Conservation (phyloP, 2,888 invertebrate genomes). For the Lapara coniferarum region DNA sequence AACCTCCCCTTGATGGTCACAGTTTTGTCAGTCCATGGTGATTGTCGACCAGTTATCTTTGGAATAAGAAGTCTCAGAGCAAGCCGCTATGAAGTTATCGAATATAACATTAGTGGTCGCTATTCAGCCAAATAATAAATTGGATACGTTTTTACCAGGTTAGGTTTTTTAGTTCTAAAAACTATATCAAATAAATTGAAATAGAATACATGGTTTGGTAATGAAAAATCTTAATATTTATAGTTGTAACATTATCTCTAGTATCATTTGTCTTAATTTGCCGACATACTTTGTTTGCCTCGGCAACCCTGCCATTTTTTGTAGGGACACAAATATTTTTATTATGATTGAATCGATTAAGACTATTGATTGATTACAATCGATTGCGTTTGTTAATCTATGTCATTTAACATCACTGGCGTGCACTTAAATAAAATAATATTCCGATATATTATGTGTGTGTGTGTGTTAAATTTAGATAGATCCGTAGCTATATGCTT, state of each 20-base stretch:
- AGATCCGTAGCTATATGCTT: not conserved
- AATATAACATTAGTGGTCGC: no score
- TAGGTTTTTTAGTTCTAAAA: no score
- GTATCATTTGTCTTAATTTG: not conserved
- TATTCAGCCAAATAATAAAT: no score
- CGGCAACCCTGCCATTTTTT: conserved; percentile 2
- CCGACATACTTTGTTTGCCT: not conserved
- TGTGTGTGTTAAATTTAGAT: not conserved
- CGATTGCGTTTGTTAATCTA: conserved; percentile 6
- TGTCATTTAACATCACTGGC: conserved; percentile 21
- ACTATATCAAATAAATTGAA: no score
- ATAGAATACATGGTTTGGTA: no score
- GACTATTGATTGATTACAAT: conserved; percentile 21
- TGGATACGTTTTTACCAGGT: no score
- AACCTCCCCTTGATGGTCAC: no score
- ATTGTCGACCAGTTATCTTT: no score
- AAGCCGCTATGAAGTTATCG: no score
- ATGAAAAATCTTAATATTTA: not conserved
- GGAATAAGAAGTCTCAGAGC: no score
- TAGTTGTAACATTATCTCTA: not conserved
- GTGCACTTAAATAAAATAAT: conserved; percentile 2
- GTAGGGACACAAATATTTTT: conserved; percentile 12
- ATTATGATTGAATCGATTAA: conserved; percentile 23
- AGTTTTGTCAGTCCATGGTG: no score
- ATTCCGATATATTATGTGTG: conserved; percentile 7